phyloP scores from a whole-genome alignment of 1,140 invertebrate genomes.

The Drosophila seguyi region DNA sequence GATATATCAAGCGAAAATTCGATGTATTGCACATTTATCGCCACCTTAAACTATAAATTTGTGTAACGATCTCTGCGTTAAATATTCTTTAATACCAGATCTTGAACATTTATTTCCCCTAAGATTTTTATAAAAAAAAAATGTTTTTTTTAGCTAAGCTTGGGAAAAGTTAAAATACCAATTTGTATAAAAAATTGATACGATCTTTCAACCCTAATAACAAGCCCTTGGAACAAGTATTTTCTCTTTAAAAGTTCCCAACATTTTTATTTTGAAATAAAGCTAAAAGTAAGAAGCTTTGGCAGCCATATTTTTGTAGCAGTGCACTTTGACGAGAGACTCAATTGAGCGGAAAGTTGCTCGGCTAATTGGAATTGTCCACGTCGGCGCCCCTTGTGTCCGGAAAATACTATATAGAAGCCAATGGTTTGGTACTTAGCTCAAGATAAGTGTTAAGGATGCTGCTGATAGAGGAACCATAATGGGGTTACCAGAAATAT shows the following conservation, averaged over 20 bases:
- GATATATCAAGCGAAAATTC: not conserved
- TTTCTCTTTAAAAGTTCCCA: not conserved
- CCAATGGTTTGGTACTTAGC: too few species aligned
- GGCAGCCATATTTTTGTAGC: constrained; percentile 1
- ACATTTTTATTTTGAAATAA: not conserved
- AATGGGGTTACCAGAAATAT: not conserved
- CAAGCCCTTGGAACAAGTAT: not conserved
- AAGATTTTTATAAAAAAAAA: too few species aligned
- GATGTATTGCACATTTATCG: not conserved
- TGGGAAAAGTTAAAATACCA: too few species aligned
- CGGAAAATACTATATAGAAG: constrained; percentile 5
- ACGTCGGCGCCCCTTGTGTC: constrained; percentile 18
- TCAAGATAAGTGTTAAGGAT: constrained; percentile 10
- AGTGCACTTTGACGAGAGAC: constrained; percentile 9
- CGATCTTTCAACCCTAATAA: too few species aligned
- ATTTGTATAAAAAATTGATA: too few species aligned
- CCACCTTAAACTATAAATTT: not conserved
- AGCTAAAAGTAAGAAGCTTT: not conserved
- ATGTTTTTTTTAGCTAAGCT: too few species aligned
- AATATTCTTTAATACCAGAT: too few species aligned
- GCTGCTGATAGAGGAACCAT: not conserved
- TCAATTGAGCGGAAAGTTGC: constrained; percentile 39
- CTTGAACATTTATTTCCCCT: too few species aligned
- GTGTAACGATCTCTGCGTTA: too few species aligned
- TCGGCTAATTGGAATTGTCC: constrained; percentile 35